Conservation (phyloP, 2,888 invertebrate genomes). For the Camptogramma bilineatum region DNA sequence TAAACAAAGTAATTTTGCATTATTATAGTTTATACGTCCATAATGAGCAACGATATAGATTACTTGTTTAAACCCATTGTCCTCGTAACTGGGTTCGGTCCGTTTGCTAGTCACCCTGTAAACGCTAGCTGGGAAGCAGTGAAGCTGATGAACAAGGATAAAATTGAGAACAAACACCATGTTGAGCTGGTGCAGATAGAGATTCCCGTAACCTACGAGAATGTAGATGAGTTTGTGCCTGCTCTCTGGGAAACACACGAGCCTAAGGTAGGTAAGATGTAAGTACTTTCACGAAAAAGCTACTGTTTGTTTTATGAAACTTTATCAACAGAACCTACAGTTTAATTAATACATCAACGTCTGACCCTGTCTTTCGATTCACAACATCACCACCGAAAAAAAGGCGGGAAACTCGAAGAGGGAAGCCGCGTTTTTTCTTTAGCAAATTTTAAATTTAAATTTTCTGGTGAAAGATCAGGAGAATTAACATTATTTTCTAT, state of each 20-base stretch:
- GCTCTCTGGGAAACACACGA: conserved; percentile 88
- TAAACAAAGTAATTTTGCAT: conserved; percentile 4
- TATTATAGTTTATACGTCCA: conserved; percentile 7
- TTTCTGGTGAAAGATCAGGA: too few species aligned
- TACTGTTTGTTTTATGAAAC: too few species aligned
- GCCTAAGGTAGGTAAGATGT: conserved; percentile 88
- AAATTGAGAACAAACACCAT: conserved; percentile 77
- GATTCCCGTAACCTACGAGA: conserved; percentile 90
- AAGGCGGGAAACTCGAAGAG: too few species aligned
- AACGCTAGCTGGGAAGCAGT: conserved; percentile 95
- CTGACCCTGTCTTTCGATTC: too few species aligned
- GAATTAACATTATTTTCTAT: too few species aligned
- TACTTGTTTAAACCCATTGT: conserved; percentile 72
- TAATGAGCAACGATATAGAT: conserved; percentile 61
- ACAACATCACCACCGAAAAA: too few species aligned
- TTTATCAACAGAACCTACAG: not conserved
- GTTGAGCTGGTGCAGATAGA: conserved; percentile 80
- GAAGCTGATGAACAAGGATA: conserved; percentile 84
- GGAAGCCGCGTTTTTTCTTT: too few species aligned
- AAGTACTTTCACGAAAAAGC: not conserved
- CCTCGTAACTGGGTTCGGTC: conserved; percentile 92
- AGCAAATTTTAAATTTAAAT: too few species aligned
- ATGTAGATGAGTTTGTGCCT: conserved; percentile 87
- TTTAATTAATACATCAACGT: not conserved
- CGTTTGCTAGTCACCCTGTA: conserved; percentile 88